A percentile compares a stretch with the other conserved stretches of the same genome.
phyloP scores from a whole-genome alignment of 2,797 vertebrate genomes.

The Pseudotriccus pelzelni region DNA sequence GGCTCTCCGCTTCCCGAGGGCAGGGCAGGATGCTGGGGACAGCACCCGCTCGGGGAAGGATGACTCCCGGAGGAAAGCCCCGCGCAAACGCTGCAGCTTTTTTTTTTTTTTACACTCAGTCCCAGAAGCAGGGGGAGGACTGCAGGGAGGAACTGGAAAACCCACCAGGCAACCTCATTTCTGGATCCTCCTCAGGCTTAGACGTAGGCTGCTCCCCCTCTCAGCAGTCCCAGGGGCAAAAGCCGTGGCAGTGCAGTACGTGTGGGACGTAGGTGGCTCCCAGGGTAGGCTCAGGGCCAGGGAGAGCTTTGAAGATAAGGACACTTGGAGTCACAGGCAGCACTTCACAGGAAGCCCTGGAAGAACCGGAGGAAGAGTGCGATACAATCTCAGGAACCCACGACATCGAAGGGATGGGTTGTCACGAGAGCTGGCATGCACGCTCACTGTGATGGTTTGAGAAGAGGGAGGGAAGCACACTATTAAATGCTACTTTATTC shows the following conservation, averaged over 20 bases:
- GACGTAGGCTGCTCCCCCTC: neutral
- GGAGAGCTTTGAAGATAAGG: neutral
- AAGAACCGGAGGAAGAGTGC: slow-evolving; percentile 1
- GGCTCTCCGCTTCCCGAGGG: neutral
- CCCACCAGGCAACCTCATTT: neutral
- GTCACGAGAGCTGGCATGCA: neutral
- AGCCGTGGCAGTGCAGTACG: neutral
- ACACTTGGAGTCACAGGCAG: neutral
- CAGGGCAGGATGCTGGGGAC: neutral
- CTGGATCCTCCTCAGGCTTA: neutral
- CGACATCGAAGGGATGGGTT: neutral
- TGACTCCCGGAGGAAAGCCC: neutral
- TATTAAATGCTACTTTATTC: neutral
- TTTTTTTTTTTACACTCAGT: neutral
- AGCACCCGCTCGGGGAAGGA: neutral
- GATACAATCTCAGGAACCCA: slow-evolving; percentile 47
- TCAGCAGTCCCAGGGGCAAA: neutral
- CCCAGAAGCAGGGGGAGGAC: no score
- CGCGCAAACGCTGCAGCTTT: neutral
- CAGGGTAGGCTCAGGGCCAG: neutral
- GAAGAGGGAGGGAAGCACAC: neutral
- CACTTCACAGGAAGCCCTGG: slow-evolving; percentile 18
- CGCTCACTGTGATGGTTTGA: neutral
- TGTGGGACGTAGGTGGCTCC: neutral
- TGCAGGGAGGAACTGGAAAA: neutral